These are phyloP conservation scores for Aphidius gifuensis DNA, from an alignment of 1,140 invertebrate genomes.

Conservation along the genomic window DNA sequence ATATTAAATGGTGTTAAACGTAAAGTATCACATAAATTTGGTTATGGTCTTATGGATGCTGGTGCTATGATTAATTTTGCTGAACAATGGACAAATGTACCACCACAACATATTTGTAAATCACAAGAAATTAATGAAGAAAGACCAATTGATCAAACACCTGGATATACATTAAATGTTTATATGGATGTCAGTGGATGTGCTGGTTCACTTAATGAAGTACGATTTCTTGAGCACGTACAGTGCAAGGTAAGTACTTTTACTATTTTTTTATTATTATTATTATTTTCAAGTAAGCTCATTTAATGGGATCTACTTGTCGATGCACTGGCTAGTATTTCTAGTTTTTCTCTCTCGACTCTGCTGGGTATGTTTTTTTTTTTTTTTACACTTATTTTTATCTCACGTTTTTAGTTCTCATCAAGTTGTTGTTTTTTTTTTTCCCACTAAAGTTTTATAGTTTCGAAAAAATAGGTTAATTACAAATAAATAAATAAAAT, in stretches of 20 bases:
- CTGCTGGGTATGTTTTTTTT: too few species aligned
- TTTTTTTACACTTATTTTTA: too few species aligned
- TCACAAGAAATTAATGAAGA: slow-evolving; percentile 85
- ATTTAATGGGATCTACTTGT: too few species aligned
- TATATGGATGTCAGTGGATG: slow-evolving; percentile 88
- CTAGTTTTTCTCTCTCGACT: too few species aligned
- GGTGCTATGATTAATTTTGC: slow-evolving; percentile 89
- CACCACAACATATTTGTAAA: slow-evolving; percentile 93
- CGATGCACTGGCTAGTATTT: too few species aligned
- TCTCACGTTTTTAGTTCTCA: too few species aligned
- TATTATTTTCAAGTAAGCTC: neutral
- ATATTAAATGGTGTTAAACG: slow-evolving; percentile 86
- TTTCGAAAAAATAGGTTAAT: too few species aligned
- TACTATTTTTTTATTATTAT: slow-evolving; percentile 6
- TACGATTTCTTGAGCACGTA: slow-evolving; percentile 87
- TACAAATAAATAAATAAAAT: too few species aligned
- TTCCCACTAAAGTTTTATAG: too few species aligned
- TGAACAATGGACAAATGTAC: slow-evolving; percentile 90
- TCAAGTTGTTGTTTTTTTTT: too few species aligned
- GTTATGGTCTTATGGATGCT: slow-evolving; percentile 97
- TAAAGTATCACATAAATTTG: slow-evolving; percentile 94
- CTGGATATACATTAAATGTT: slow-evolving; percentile 66
- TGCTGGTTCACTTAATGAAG: slow-evolving; percentile 79
- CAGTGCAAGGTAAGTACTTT: slow-evolving; percentile 71
- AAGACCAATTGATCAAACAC: slow-evolving; percentile 69